These are phyloP conservation scores for Pelodytes ibericus DNA, from an alignment of 2,797 vertebrate species.

Conservation along the genomic window DNA sequence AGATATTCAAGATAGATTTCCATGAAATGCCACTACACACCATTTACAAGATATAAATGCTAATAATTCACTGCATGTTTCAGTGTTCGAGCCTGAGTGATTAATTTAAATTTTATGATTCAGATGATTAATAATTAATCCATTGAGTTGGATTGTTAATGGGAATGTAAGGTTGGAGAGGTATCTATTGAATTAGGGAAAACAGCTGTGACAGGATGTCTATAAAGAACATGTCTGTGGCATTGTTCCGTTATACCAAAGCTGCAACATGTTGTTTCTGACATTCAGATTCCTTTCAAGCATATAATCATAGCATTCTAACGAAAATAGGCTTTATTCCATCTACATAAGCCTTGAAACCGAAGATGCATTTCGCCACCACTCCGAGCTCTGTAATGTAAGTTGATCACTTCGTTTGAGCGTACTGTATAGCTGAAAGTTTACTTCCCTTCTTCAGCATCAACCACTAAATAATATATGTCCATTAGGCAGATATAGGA, in stretches of 20 bases:
- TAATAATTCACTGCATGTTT: not conserved
- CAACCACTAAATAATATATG: constrained; percentile 54
- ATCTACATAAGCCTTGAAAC: constrained; percentile 33
- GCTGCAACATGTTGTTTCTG: constrained; percentile 21
- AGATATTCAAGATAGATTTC: no score
- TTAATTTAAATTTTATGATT: constrained; percentile 27
- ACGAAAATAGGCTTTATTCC: constrained; percentile 1
- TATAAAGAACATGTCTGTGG: constrained; percentile 34
- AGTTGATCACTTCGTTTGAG: constrained; percentile 25
- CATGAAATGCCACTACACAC: no score
- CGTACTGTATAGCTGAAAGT: constrained; percentile 36
- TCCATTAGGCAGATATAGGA: constrained; percentile 48
- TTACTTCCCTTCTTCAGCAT: constrained; percentile 28
- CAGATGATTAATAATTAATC: constrained; percentile 38
- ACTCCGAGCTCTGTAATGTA: constrained; percentile 17
- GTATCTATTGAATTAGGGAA: constrained; percentile 21
- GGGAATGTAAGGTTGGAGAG: constrained; percentile 25
- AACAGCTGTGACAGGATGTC: constrained; percentile 37
- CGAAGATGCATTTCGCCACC: constrained; percentile 29
- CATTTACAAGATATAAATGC: not conserved
- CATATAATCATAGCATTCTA: constrained; percentile 23
- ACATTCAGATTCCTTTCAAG: not conserved
- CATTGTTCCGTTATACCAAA: constrained; percentile 31
- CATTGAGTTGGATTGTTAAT: constrained; percentile 15
- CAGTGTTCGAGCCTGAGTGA: not conserved